These are phyloP conservation scores for Nibea coibor DNA, from an alignment of 2,113 vertebrate genomes.

Conservation along the genomic window DNA sequence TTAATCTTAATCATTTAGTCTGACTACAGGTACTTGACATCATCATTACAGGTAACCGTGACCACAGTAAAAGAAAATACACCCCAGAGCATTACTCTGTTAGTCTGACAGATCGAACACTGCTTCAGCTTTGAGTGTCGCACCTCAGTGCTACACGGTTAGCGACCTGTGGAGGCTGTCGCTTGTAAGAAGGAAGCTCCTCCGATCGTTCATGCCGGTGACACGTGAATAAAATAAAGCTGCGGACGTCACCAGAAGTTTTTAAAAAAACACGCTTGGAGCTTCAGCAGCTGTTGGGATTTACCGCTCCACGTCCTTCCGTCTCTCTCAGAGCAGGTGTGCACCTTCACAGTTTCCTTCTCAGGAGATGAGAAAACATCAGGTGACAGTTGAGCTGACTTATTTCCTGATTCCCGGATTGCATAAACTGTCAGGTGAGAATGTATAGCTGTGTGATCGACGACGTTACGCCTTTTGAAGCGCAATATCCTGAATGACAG, in stretches of 20 bases:
- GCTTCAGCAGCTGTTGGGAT: not conserved
- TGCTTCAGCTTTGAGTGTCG: not conserved
- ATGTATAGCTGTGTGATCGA: constrained; percentile 20
- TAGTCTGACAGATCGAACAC: too few species aligned
- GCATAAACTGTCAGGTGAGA: not conserved
- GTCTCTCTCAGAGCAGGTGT: not conserved
- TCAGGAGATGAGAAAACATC: not conserved
- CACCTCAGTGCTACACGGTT: not conserved
- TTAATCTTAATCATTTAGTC: not conserved
- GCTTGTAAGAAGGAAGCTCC: not conserved
- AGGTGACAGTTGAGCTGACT: not conserved
- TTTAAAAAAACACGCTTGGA: too few species aligned
- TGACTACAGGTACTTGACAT: too few species aligned
- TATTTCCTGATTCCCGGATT: not conserved
- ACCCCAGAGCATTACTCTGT: not conserved
- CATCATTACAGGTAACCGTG: not conserved
- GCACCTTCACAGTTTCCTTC: not conserved
- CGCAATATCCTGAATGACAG: constrained; percentile 10
- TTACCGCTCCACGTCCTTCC: not conserved
- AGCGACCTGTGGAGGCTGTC: not conserved
- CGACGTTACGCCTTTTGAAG: constrained; percentile 21
- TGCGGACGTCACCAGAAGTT: not conserved
- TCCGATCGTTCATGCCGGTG: not conserved
- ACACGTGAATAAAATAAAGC: not conserved
- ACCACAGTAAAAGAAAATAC: not conserved